phyloP scores from a whole-genome alignment of 2,797 vertebrate genomes.

The Gymnothorax javanicus region DNA sequence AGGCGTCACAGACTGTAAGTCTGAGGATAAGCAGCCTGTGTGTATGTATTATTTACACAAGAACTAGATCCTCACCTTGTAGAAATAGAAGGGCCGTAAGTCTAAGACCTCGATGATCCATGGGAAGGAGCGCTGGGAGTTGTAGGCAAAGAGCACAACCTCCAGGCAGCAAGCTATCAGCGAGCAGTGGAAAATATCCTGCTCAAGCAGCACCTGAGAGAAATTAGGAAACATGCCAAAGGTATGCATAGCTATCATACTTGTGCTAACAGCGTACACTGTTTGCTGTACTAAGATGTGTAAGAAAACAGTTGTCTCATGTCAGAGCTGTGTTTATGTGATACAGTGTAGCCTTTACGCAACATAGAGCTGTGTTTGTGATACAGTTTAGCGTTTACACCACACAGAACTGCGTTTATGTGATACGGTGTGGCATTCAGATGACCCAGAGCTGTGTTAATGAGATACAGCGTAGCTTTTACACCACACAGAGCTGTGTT shows the following conservation, averaged over 20 bases:
- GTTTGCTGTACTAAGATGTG: too few species aligned
- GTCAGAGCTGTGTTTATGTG: too few species aligned
- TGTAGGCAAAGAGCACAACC: constrained; percentile 93
- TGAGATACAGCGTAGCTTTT: too few species aligned
- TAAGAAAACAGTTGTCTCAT: too few species aligned
- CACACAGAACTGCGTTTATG: not conserved
- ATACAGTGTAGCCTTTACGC: too few species aligned
- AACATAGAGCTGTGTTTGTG: too few species aligned
- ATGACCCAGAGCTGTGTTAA: too few species aligned
- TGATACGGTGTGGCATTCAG: too few species aligned
- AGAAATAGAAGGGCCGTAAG: constrained; percentile 90
- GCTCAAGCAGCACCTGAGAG: constrained; percentile 84
- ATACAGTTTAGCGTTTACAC: too few species aligned
- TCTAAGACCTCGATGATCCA: constrained; percentile 89
- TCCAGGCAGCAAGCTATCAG: constrained; percentile 93
- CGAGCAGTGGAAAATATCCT: constrained; percentile 91
- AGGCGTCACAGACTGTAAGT: not conserved
- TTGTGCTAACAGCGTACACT: too few species aligned
- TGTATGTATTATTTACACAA: not conserved
- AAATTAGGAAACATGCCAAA: constrained; percentile 20
- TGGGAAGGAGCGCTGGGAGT: constrained; percentile 91
- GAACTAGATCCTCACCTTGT: constrained; percentile 76
- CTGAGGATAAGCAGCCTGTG: not conserved
- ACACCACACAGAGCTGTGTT: too few species aligned
- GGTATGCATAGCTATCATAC: too few species aligned